Percentiles rank a stretch among this genome's conserved stretches.
Conservation (phyloP, 2,888 invertebrate species). For the Deroplatys truncata region DNA sequence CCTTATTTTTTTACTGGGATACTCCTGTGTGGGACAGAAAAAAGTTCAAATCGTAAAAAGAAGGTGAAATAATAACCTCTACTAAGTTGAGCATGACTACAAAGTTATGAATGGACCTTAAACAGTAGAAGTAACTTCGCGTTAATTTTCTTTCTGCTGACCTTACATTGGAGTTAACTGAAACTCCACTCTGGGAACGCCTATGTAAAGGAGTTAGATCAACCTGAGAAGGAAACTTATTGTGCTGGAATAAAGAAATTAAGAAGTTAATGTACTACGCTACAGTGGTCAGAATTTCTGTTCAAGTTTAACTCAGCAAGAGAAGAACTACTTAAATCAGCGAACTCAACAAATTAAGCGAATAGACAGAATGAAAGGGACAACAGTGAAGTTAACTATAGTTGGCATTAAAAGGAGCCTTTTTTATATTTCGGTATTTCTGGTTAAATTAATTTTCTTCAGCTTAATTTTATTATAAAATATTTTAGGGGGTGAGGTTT, state of each 20-base stretch:
- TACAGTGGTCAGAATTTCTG: neutral
- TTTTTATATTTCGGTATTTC: too few relatives aligned
- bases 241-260: neutral
- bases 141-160: neutral
- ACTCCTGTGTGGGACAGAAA: neutral
- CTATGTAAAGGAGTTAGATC: neutral
- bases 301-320: neutral
- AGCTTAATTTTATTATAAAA: too few relatives aligned
- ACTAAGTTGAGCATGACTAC: neutral
- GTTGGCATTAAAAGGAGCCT: too few relatives aligned
- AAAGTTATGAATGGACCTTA: neutral
- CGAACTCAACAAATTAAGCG: too few relatives aligned
- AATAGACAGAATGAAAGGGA: too few relatives aligned
- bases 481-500: too few relatives aligned
- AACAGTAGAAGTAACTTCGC: neutral
- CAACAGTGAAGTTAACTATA: too few relatives aligned
- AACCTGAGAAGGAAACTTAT: neutral
- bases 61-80: neutral
- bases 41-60: neutral
- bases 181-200: neutral
- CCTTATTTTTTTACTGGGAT: neutral
- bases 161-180: neutral
- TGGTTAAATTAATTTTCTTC: too few relatives aligned
- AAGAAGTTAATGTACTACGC: neutral
- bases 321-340: neutral